Conservation (phyloP, 2,113 vertebrate species). For the Tympanuchus pallidicinctus region DNA sequence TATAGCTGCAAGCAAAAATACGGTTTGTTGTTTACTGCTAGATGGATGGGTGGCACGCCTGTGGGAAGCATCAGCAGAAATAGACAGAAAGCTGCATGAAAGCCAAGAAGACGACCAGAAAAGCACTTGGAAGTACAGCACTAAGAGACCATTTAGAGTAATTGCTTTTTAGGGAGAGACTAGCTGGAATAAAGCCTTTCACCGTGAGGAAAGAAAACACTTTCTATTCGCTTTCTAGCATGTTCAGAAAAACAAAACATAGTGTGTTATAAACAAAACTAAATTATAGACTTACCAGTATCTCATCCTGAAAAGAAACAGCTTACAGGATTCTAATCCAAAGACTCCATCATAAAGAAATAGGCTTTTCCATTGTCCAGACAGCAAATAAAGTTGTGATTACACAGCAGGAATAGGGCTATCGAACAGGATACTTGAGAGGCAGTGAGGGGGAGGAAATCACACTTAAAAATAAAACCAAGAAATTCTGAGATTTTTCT, state of each 20-base stretch:
- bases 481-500: background rate
- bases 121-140: constrained; percentile 45
- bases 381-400: background rate
- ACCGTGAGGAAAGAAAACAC: constrained; percentile 6
- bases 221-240: constrained; percentile 25
- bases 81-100: constrained; percentile 1
- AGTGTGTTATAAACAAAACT: background rate
- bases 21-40: background rate
- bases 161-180: constrained; percentile 30
- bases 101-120: constrained; percentile 26
- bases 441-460: background rate
- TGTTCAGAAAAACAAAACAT: background rate
- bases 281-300: background rate
- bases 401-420: background rate
- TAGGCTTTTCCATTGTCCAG: background rate
- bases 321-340: background rate
- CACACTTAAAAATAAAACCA: background rate
- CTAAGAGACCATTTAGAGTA: background rate
- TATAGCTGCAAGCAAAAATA: background rate
- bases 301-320: background rate
- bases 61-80: constrained; percentile 4
- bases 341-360: background rate
- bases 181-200: constrained; percentile 20
- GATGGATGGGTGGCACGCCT: background rate
- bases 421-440: background rate